A percentile compares a stretch with the other conserved stretches of the same genome.
These are phyloP conservation scores for Discoglossus pictus DNA, from an alignment of 2,797 vertebrate genomes.

Conservation along the genomic window DNA sequence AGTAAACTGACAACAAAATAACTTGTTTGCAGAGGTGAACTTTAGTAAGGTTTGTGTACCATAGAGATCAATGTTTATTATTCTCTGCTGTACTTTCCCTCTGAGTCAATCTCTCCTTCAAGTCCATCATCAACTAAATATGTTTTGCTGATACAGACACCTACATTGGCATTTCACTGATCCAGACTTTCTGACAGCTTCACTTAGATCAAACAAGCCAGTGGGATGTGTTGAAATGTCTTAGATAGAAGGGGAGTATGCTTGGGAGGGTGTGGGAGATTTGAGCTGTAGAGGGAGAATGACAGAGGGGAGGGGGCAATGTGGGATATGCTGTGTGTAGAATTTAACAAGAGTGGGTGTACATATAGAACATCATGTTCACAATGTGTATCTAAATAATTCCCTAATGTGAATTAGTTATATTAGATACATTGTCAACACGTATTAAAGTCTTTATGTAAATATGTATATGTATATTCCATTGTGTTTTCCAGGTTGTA, in stretches of 20 bases:
- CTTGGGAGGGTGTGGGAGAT: conserved; percentile 45
- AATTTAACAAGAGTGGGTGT: background rate
- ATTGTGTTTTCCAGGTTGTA: too few relatives aligned
- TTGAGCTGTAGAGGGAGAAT: conserved; percentile 25
- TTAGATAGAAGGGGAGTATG: conserved; percentile 24
- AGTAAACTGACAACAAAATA: too few relatives aligned
- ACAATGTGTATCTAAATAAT: background rate
- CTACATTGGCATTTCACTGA: conserved; percentile 47
- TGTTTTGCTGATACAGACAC: conserved; percentile 47
- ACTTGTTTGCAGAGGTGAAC: too few relatives aligned
- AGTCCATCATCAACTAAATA: conserved; percentile 51
- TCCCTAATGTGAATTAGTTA: background rate
- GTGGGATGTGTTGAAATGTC: conserved; percentile 47
- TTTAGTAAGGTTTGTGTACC: too few relatives aligned
- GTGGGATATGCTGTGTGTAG: conserved; percentile 13
- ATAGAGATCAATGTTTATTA: conserved; percentile 1
- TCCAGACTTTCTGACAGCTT: conserved; percentile 48
- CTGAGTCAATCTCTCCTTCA: conserved; percentile 34
- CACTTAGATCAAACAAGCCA: conserved; percentile 48
- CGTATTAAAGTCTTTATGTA: too few relatives aligned
- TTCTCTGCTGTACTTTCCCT: conserved; percentile 37
- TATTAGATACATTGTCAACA: too few relatives aligned
- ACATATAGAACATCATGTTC: background rate
- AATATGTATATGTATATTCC: too few relatives aligned
- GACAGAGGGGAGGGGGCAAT: conserved; percentile 7